Conservation (phyloP, 2,113 vertebrate species). For the Chrysemys picta region DNA sequence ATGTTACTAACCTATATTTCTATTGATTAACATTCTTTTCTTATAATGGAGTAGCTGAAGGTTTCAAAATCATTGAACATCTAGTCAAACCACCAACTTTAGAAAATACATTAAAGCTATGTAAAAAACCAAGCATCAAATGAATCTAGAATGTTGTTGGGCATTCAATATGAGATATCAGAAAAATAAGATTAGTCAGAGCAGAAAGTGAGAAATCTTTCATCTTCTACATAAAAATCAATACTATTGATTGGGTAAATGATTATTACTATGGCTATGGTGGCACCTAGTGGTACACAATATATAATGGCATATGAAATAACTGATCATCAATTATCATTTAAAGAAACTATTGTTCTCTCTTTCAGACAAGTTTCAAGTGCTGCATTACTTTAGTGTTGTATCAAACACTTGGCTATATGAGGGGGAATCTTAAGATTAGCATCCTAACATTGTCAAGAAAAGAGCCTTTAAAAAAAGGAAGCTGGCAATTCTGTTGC, state of each 20-base stretch:
- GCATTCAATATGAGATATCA: background rate
- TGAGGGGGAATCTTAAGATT: background rate
- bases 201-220: constrained; percentile 20
- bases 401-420: background rate
- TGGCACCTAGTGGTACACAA: constrained; percentile 73
- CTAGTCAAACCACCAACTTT: constrained; percentile 30
- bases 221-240: background rate
- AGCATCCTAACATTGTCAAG: background rate
- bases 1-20: background rate
- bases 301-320: background rate
- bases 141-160: background rate
- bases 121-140: constrained; percentile 3
- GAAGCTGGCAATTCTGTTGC: background rate
- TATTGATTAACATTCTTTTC: constrained; percentile 18
- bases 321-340: accelerated
- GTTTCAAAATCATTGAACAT: background rate
- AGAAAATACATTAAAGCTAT: constrained; percentile 38
- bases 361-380: background rate
- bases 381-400: background rate
- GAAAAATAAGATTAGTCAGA: constrained; percentile 25
- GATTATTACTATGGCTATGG: constrained; percentile 33
- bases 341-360: background rate
- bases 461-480: background rate
- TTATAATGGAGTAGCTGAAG: constrained; percentile 36
- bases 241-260: background rate